Evolutionary conservation across 2,888 invertebrate genomes (phyloP).

Genomic region (Apamea epomidion): DNA sequence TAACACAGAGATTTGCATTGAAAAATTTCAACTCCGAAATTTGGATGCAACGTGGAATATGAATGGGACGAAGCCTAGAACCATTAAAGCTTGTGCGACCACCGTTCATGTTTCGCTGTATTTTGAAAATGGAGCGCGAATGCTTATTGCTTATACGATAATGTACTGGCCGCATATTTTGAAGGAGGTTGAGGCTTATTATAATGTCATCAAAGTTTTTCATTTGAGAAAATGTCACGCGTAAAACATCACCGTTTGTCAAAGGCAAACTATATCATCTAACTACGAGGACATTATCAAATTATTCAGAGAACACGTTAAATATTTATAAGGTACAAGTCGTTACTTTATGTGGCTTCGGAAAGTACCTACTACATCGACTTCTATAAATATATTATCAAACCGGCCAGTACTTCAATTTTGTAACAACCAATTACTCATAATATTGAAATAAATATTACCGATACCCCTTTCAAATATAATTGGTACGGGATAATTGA

Average conservation of each 20-base stretch:
- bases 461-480: slow-evolving; percentile 39
- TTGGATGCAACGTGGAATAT: slow-evolving; percentile 15
- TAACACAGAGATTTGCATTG: slow-evolving; percentile 28
- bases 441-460: slow-evolving; percentile 43
- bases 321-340: slow-evolving; percentile 43
- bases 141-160: not conserved
- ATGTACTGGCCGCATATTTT: slow-evolving; percentile 1
- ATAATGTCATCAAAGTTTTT: not conserved
- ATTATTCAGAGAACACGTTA: slow-evolving; percentile 30
- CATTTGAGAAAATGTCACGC: not conserved
- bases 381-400: slow-evolving; percentile 19
- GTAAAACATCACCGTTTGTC: not conserved
- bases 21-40: slow-evolving; percentile 14
- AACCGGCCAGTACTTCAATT: slow-evolving; percentile 11
- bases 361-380: slow-evolving; percentile 7
- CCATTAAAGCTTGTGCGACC: slow-evolving; percentile 19
- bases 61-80: slow-evolving; percentile 23
- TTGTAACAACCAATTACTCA: slow-evolving; percentile 35
- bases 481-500: slow-evolving; percentile 48
- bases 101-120: slow-evolving; percentile 9
- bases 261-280: slow-evolving; percentile 24
- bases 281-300: slow-evolving; percentile 4
- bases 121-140: slow-evolving; percentile 27
- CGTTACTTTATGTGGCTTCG: slow-evolving; percentile 31
- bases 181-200: slow-evolving; percentile 4